These are phyloP conservation scores for Peromyscus californicus DNA, from an alignment of 2,113 vertebrate species.

Conservation along the genomic window DNA sequence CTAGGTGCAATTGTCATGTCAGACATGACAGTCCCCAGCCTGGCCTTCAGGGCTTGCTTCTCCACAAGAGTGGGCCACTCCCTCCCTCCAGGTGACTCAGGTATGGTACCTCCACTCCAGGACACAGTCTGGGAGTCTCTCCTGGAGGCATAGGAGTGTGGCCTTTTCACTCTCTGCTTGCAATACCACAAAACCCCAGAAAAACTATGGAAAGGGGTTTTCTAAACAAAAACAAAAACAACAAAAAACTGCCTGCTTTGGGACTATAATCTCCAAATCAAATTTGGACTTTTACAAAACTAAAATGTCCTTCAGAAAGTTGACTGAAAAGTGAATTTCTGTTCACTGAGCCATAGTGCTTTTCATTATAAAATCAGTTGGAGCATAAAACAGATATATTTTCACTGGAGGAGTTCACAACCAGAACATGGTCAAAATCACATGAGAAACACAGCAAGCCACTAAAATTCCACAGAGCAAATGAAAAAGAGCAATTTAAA, in stretches of 20 bases:
- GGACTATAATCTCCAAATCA: background rate
- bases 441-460: background rate
- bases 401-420: background rate
- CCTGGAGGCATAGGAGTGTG: background rate
- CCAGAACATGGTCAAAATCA: background rate
- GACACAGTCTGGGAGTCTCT: background rate
- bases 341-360: constrained; percentile 55
- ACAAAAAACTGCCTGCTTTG: background rate
- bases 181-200: background rate
- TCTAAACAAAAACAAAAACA: background rate
- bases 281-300: background rate
- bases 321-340: constrained; percentile 55
- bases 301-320: background rate
- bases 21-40: background rate
- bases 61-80: too few species aligned
- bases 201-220: background rate
- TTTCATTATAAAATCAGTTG: constrained; percentile 50
- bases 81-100: background rate
- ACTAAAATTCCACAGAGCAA: background rate
- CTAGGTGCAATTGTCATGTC: too few species aligned
- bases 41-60: background rate
- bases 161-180: background rate
- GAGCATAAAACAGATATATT: background rate
- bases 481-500: background rate
- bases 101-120: background rate